Conservation (phyloP, 2,888 invertebrate species). For the Willowsia nigromaculata region DNA sequence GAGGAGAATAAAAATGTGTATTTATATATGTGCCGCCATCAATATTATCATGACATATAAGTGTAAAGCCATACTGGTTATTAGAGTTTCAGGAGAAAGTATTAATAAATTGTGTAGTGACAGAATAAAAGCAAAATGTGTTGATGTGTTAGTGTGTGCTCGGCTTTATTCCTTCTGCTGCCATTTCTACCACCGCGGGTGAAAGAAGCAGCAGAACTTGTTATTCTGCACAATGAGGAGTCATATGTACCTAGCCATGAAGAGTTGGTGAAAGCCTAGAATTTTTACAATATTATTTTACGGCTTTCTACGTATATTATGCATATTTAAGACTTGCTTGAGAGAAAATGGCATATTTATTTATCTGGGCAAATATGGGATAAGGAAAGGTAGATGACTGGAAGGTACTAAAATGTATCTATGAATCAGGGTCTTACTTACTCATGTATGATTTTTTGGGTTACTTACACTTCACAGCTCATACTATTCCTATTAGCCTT, state of each 20-base stretch:
- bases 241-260: no score
- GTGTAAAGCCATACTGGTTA: not conserved
- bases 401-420: no score
- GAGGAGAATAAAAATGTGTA: not conserved
- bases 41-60: not conserved
- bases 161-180: not conserved
- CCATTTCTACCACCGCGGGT: not conserved
- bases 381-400: no score
- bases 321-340: no score
- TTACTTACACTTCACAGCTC: slow-evolving; percentile 16
- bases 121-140: slow-evolving; percentile 8
- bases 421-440: no score
- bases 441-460: not conserved
- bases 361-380: no score
- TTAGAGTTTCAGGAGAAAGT: not conserved
- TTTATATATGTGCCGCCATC: not conserved
- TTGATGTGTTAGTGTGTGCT: not conserved
- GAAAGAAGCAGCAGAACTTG: no score
- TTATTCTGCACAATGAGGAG: no score
- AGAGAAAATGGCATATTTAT: no score
- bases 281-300: no score
- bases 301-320: no score
- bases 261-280: no score
- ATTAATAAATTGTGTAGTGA: slow-evolving; percentile 3
- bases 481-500: slow-evolving; percentile 30